Evolutionary conservation across 2,797 vertebrate species (phyloP).

Genomic region (Gila robusta): DNA sequence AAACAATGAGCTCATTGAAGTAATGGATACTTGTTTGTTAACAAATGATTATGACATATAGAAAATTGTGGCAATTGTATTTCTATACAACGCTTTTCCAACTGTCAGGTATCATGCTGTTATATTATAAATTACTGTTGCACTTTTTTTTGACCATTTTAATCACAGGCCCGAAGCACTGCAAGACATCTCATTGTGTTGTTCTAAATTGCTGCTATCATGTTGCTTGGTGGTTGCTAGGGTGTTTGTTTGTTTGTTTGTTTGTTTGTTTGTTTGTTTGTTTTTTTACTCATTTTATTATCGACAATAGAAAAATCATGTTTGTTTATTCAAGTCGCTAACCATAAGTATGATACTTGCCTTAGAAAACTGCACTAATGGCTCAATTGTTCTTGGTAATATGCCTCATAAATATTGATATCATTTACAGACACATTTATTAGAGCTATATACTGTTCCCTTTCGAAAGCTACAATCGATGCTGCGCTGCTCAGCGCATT

Average conservation of each 20-base stretch:
- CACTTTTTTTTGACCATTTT: background rate
- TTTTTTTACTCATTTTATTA: background rate
- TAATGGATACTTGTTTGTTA: no score
- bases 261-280: no score
- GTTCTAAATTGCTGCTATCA: background rate
- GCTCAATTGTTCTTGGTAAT: background rate
- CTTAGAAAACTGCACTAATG: background rate
- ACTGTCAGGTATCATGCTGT: background rate
- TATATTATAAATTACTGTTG: background rate
- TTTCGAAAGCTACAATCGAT: no score
- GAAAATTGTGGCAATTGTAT: no score
- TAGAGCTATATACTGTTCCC: background rate
- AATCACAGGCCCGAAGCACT: background rate
- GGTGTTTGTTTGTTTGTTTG: no score
- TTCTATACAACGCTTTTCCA: background rate
- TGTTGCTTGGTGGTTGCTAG: background rate
- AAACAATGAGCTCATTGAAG: no score
- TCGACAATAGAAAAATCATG: background rate
- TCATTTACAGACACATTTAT: background rate
- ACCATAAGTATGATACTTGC: background rate
- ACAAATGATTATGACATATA: no score
- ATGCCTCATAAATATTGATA: background rate
- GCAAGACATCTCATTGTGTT: background rate
- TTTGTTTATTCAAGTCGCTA: background rate
- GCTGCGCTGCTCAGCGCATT: no score